These are phyloP conservation scores for Ferrisia virgata DNA, from an alignment of 2,888 invertebrate species.

Conservation along the genomic window DNA sequence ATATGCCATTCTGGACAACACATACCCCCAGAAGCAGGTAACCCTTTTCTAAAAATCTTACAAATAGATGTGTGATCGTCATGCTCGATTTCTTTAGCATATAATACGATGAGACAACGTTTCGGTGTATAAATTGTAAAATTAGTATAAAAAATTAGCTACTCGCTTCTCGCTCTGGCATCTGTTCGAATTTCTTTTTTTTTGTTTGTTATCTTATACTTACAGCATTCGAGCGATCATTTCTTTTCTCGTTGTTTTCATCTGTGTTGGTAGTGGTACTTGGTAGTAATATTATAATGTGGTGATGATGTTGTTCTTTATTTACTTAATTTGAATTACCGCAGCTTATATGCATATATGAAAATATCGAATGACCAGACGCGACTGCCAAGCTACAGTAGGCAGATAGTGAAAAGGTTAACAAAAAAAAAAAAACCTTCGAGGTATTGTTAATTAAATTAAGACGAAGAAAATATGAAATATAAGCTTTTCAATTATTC, in stretches of 20 bases:
- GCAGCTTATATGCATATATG: background rate
- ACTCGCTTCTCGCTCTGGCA: no score
- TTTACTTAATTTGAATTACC: background rate
- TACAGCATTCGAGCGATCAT: background rate
- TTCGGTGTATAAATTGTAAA: background rate
- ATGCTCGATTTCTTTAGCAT: background rate
- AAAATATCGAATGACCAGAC: constrained; percentile 16
- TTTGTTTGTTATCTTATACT: background rate
- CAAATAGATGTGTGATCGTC: background rate
- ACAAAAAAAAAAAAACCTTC: background rate
- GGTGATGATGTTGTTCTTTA: background rate
- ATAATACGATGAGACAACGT: background rate
- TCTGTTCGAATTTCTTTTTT: background rate
- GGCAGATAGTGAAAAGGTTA: no score
- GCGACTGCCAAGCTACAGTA: no score
- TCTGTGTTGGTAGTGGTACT: no score
- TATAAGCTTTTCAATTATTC: constrained; percentile 9
- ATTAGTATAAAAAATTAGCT: background rate
- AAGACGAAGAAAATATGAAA: background rate
- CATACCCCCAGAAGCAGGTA: background rate
- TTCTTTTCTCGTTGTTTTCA: background rate
- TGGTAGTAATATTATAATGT: no score
- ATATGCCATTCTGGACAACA: background rate
- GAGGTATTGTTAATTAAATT: constrained; percentile 15
- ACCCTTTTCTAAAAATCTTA: background rate